Percentiles rank a stretch among this genome's conserved stretches.
phyloP scores from a whole-genome alignment of 2,113 vertebrate species.

The cat (Felis catus) region F.catus_Fca126_mat1.0 CM031413.1:72341501-72342000 shows the following conservation, averaged over 20 bases:
- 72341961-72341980: not conserved
- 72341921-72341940: not conserved
- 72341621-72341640: not conserved
- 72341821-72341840: not conserved
- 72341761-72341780: conserved; percentile 47
- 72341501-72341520: not conserved
- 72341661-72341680: not conserved
- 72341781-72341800: not conserved
- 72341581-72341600: not conserved
- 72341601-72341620: not conserved
- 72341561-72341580: not conserved
- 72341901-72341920: not conserved
- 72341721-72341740: not conserved
- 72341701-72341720: not conserved
- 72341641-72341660: not conserved
- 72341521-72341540: not conserved
- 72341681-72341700: not conserved
- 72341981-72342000: not conserved
- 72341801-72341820: not conserved
- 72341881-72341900: not conserved
- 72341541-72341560: not conserved
- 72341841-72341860: not conserved
- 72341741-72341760: not conserved
- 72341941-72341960: not conserved
- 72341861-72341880: not conserved